Evolutionary conservation across 2,888 invertebrate genomes (phyloP), one percentile per base, ranked within the genome.

Genomic region (Drosophila mayaguana): DNA sequence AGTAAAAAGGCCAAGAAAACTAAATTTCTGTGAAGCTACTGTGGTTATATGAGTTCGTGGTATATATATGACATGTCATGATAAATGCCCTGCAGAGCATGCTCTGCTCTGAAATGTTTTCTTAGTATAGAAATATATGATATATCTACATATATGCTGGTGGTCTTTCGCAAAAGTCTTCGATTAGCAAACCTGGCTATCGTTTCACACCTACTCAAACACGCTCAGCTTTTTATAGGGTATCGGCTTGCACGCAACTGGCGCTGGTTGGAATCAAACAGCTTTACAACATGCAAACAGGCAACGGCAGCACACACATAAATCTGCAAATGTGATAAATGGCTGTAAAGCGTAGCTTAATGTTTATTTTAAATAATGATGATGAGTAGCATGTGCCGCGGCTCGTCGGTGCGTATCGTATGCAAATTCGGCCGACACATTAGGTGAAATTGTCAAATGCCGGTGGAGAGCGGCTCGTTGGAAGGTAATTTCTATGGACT

Each of bases 301-400:
- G 25, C 40, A 46, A 53, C 25, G 54, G 71, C 79, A 59, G 68
- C 71, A 65, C 83, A 88, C 71, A 68, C 83, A 88, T 89, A 85
- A 89, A 88, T 89, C 75, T 80, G 78, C 62, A 80, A 88, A 89
- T 85, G 88, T 88, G 86, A 89, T 85, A 89, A 89, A 85, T 85
- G 89, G 78, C 85, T 80, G 80, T 78, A 82, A 86, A 78, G 81
- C 86, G 81, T 70, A 72, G 78, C 81, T 68, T 72, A 85, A 88
- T 88, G 87, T 75, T 89, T 86, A 86, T 86, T 86, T 88, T 83
- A 88, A 89, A 86, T 88, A 83, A 89, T 86, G 87, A 83, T 89
- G 88, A 86, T 86, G 87, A 83, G 77, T 60, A 65, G 69, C 66
- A 32, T 38, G 66, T 46, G 50, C 46, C 36, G 18, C n/a, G 38